Percentiles rank a stretch among this genome's conserved stretches.
Conservation (phyloP, 2,888 invertebrate species). For the Serripes groenlandicus region DNA sequence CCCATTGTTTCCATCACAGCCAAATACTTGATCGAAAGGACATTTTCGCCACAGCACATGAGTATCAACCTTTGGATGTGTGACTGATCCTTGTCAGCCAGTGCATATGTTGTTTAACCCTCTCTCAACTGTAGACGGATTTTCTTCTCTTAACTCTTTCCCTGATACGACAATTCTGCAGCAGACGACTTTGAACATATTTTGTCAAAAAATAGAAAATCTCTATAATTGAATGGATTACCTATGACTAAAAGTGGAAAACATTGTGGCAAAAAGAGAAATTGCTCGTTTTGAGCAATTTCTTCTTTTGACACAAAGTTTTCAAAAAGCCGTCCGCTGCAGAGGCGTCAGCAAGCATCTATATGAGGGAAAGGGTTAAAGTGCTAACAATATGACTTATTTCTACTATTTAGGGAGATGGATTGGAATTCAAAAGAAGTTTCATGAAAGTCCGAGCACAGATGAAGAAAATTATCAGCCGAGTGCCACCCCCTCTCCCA, state of each 20-base stretch:
- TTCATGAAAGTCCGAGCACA: slow-evolving; percentile 91
- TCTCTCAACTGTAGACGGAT: too few species aligned
- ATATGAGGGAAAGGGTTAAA: neutral
- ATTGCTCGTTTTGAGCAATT: neutral
- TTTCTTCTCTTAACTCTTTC: too few species aligned
- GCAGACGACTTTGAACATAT: neutral
- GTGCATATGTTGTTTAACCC: too few species aligned
- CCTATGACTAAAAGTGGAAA: too few species aligned
- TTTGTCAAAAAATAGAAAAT: too few species aligned
- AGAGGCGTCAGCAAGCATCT: too few species aligned
- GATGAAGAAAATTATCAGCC: slow-evolving; percentile 88
- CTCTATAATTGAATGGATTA: too few species aligned
- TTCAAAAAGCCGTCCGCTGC: neutral
- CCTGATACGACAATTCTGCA: neutral
- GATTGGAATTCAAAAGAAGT: slow-evolving; percentile 95
- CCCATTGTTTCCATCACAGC: slow-evolving; percentile 72
- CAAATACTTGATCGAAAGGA: slow-evolving; percentile 3
- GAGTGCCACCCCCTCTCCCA: slow-evolving; percentile 76
- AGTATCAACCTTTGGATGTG: too few species aligned
- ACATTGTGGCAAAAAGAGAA: neutral
- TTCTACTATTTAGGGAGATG: slow-evolving; percentile 92
- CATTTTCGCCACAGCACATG: too few species aligned
- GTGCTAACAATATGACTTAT: neutral
- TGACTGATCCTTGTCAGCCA: too few species aligned
- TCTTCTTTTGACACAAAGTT: neutral